These are phyloP conservation scores for Acleris emargana DNA, from an alignment of 2,888 invertebrate species.

Conservation along the genomic window DNA sequence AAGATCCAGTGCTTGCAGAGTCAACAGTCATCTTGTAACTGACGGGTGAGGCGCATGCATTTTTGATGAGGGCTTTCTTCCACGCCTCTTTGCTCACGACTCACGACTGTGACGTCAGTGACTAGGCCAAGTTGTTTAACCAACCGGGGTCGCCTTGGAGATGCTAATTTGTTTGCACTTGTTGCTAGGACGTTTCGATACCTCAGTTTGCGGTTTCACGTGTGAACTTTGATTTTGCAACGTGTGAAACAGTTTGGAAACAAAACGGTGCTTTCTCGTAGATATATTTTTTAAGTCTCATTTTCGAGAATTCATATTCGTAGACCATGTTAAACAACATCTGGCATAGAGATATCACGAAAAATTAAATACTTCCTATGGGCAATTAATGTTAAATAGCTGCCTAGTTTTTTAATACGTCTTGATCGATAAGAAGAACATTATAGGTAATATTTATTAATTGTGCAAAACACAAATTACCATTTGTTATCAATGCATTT, in stretches of 20 bases:
- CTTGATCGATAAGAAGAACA: no score
- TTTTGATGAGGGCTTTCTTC: constrained; percentile 63
- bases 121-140: constrained; percentile 18
- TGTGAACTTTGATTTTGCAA: not conserved
- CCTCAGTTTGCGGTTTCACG: not conserved
- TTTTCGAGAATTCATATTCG: no score
- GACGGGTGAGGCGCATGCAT: constrained; percentile 68
- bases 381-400: no score
- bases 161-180: constrained; percentile 15
- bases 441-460: no score
- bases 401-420: no score
- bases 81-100: constrained; percentile 10
- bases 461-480: no score
- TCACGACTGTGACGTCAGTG: constrained; percentile 12
- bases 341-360: no score
- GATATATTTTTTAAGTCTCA: no score
- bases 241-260: not conserved
- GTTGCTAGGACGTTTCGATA: constrained; percentile 8
- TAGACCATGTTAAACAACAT: no score
- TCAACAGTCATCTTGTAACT: constrained; percentile 74
- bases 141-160: constrained; percentile 10
- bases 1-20: constrained; percentile 46
- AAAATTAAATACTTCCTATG: no score
- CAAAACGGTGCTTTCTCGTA: no score
- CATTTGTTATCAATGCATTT: no score